Evolutionary conservation across 2,888 invertebrate genomes (phyloP).

Genomic region (Panorpa germanica): DNA sequence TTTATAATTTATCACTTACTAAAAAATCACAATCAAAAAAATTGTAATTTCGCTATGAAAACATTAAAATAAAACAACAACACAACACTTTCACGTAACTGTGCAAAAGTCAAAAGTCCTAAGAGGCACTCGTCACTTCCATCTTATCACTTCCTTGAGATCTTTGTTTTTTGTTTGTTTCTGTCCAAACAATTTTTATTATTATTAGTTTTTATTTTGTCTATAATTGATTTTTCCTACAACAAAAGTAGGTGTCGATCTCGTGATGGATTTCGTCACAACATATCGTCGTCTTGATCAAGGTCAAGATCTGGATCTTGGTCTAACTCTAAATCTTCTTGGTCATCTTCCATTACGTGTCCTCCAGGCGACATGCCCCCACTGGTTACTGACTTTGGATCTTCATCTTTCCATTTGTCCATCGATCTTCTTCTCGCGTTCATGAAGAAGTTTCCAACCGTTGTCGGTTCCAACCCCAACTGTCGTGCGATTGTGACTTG

Average conservation of each 20-base stretch:
- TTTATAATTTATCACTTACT: no score
- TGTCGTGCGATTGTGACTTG: constrained; percentile 98
- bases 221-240: constrained; percentile 19
- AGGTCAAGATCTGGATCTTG: constrained; percentile 21
- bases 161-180: no score
- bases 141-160: no score
- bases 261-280: constrained; percentile 21
- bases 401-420: constrained; percentile 98
- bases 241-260: constrained; percentile 26
- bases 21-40: no score
- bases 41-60: no score
- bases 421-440: constrained; percentile 93
- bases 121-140: no score
- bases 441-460: constrained; percentile 99
- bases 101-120: no score
- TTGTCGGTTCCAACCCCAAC: constrained; percentile 89
- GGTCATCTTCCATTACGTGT: constrained; percentile 20
- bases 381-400: constrained; percentile 20
- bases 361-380: constrained; percentile 17
- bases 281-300: constrained; percentile 16
- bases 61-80: no score
- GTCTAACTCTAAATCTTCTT: constrained; percentile 20
- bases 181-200: background rate
- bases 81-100: no score
- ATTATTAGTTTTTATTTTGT: constrained; percentile 2